Conservation (phyloP, 2,888 invertebrate genomes). For the Phrixothrix hirtus region DNA sequence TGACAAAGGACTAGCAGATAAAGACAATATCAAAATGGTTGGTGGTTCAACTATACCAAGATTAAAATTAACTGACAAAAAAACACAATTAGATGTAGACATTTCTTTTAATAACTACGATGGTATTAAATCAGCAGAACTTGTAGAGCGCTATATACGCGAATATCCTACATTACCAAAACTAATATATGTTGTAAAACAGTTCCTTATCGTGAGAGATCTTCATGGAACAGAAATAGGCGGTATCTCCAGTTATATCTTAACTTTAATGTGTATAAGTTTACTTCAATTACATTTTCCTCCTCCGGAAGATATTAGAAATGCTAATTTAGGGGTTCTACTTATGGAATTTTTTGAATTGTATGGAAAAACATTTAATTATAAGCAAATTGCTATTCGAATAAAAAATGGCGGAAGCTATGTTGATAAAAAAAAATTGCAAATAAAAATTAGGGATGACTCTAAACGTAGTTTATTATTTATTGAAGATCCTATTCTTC, state of each 20-base stretch:
- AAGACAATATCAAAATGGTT: conserved; percentile 89
- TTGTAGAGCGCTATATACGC: conserved; percentile 88
- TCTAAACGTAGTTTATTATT: too few species aligned
- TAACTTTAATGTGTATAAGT: conserved; percentile 97
- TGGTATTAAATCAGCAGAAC: conserved; percentile 94
- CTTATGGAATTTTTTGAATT: too few species aligned
- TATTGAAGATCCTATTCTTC: too few species aligned
- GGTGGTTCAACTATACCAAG: conserved; percentile 99
- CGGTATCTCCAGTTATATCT: conserved; percentile 97
- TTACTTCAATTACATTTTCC: conserved; percentile 93
- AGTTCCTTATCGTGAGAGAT: conserved; percentile 96
- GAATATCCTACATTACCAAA: conserved; percentile 90
- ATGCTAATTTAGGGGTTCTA: too few species aligned
- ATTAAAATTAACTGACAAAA: conserved; percentile 91
- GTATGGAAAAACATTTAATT: too few species aligned
- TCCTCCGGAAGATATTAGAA: too few species aligned
- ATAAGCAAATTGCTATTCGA: too few species aligned
- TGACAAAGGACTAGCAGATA: conserved; percentile 86
- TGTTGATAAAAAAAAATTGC: too few species aligned
- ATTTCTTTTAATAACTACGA: conserved; percentile 99
- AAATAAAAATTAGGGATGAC: too few species aligned
- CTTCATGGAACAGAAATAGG: conserved; percentile 99
- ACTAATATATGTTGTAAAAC: conserved; percentile 95
- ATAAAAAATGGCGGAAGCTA: too few species aligned
- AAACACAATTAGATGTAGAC: conserved; percentile 90